Evolutionary conservation across 64 coral and sea anemone species (phyloP), one percentile per base, ranked within the genome.

Genomic region (Pocillopora verrucosa): DNA sequence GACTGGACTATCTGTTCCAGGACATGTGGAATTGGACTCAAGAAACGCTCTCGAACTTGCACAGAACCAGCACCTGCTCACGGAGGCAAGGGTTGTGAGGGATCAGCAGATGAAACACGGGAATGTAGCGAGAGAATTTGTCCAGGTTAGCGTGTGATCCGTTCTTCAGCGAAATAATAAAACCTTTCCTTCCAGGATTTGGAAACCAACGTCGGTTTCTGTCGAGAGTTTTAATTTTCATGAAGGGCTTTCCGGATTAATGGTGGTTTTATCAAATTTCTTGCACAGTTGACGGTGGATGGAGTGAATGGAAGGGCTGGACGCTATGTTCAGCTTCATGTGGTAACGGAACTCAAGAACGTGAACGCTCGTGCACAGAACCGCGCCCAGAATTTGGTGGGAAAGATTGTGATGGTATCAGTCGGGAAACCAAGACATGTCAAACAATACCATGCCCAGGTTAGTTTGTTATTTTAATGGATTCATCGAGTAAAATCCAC

Each of bases 261-360:
- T 59, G 0, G 22, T 59, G 22, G 3, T 81, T 14, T 61, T 4
- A 87, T 58, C 12, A 61, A 22, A 61, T 89, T 20, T 11, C 34
- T 58, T 19, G 59, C 58, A 6, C 57, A 90, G 77, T 90, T 2
- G 76, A 90, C 19, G 88, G 88, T 4, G 51, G 36, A n/a, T 90
- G 61, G 61, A 90, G 76, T 79, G 78, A 90, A 11, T 90, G 88
- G 88, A 72, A 68, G 34, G 63, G 65, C 65, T 90, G 88, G 88
- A 30, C 61, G 14, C 60, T 36, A 59, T 90, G 88, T 90, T 73
- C 88, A 82, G 59, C 13, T 14, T 59, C 75, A 19, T 90, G 88
- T 90, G 88, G 76, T 9, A 37, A 63, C 60, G 88, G 88, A 80
- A 82, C 64, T 9, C 88, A 81, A 63, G 51, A 80, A 81, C 88